A percentile compares a stretch with the other conserved stretches of the same genome.
Conservation (phyloP, 2,113 vertebrate genomes). For the Planiliza haematocheilus region DNA sequence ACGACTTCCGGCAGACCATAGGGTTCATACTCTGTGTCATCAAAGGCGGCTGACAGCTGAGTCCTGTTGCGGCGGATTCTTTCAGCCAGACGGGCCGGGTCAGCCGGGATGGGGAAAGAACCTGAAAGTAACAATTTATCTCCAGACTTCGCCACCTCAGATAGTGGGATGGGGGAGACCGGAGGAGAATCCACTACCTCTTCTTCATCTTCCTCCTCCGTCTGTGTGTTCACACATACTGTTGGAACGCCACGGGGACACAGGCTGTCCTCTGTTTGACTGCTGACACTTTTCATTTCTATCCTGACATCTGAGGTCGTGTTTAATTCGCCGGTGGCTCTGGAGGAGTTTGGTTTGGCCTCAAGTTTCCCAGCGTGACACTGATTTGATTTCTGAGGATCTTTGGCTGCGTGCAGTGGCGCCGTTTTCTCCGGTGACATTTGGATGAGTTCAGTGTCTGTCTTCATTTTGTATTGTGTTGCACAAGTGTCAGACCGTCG, state of each 20-base stretch:
- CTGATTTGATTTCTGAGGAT: slow-evolving; percentile 6
- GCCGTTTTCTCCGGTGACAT: slow-evolving; percentile 17
- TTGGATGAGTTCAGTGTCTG: slow-evolving; percentile 26
- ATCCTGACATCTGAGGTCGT: not conserved
- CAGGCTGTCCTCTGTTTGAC: slow-evolving; percentile 74
- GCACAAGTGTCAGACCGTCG: slow-evolving; percentile 21
- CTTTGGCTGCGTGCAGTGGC: slow-evolving; percentile 50
- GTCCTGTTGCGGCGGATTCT: slow-evolving; percentile 80
- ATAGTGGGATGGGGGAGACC: slow-evolving; percentile 20
- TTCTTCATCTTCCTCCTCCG: slow-evolving; percentile 36
- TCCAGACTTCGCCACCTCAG: not conserved
- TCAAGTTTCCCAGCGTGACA: slow-evolving; percentile 13
- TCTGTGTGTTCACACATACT: slow-evolving; percentile 69
- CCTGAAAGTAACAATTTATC: slow-evolving; percentile 68
- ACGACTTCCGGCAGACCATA: slow-evolving; percentile 87
- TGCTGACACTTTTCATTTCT: slow-evolving; percentile 61
- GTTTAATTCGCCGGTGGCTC: slow-evolving; percentile 16
- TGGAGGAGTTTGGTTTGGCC: slow-evolving; percentile 10
- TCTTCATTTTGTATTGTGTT: slow-evolving; percentile 38
- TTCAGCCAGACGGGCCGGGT: slow-evolving; percentile 82
- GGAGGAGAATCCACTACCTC: slow-evolving; percentile 51
- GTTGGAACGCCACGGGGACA: not conserved
- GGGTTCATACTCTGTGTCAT: slow-evolving; percentile 86
- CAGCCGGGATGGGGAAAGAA: slow-evolving; percentile 79
- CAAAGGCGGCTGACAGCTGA: slow-evolving; percentile 84